Base-by-base conservation (phyloP, 2,888 invertebrate genomes). In the Tenthredo mesomela region DNA sequence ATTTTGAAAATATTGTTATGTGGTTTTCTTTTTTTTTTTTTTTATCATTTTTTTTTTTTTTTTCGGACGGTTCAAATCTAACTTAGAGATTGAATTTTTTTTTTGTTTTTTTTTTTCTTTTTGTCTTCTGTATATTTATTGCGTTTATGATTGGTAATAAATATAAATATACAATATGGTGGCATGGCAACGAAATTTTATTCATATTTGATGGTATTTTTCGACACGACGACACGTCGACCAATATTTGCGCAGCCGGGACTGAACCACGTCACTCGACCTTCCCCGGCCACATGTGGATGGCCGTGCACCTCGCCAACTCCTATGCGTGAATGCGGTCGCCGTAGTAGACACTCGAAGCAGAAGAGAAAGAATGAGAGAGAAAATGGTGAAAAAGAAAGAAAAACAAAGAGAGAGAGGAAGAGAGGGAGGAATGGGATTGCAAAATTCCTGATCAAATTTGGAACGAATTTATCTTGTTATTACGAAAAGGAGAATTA, bases 201-300 rank as follows among this genome's bases (percentile, higher is more conserved):
- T 91, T 90, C 89, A 88, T 90, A 91, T 92, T 92, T 90, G 91
- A 90, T 92, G 92, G 93, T 92, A 93, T 93, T 93, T 93, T 93
- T 93, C 91, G 91, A 92, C 90, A 91, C 89, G 89, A 90, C 91
- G 91, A 92, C 92, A 91, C 90, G 89, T 92, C 92, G 93, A 93
- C 93, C 93, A 93, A 93, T 93, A 93, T 93, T 93, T 93, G 92
- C 93, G 91, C 93, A 93, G 93, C 93, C 93, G 93, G 91, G 91
- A 91, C 90, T 89, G 67, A 89, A 88, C 90, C 89, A 88, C 93
- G 93, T 93, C 93, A 93, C 92, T 92, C 93, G 93, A 93, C 93
- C 93, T 93, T 93, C 93, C 91, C 90, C 90, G 89, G 90, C 92
- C 92, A 92, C 84, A 85, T 92, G 91, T 91, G 92, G 82, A 82